phyloP scores from a whole-genome alignment of 2,888 invertebrate species.

The Agapostemon virescens region DNA sequence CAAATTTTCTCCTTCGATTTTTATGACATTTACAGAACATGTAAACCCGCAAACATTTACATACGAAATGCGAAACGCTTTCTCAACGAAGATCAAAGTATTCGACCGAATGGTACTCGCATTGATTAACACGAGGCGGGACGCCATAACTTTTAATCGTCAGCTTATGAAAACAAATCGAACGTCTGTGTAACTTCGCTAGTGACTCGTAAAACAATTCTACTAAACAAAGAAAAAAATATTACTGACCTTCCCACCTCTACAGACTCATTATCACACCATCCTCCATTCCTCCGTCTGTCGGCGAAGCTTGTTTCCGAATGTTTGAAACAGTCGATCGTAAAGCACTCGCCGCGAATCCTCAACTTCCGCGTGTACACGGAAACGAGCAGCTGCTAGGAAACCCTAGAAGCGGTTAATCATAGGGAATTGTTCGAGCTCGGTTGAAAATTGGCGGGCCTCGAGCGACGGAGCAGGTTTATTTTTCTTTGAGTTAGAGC shows the following conservation, averaged over 20 bases:
- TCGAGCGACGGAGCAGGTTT: conserved; percentile 29
- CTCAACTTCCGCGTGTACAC: neutral
- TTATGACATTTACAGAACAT: neutral
- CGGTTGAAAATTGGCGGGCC: conserved; percentile 2
- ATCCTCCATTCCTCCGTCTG: neutral
- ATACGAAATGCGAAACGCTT: too few species aligned
- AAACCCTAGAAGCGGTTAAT: conserved; percentile 5
- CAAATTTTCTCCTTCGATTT: neutral
- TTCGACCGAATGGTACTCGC: too few species aligned
- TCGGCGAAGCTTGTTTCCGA: neutral
- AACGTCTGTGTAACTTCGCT: too few species aligned
- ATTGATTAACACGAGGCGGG: too few species aligned
- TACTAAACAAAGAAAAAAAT: neutral
- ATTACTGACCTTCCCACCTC: conserved; percentile 22
- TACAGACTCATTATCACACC: conserved; percentile 16
- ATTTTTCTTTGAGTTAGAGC: conserved; percentile 48
- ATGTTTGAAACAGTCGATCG: neutral
- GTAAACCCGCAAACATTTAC: neutral
- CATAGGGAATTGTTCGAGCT: conserved; percentile 10
- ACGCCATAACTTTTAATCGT: too few species aligned
- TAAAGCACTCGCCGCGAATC: neutral
- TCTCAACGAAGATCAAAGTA: too few species aligned
- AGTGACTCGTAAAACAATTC: too few species aligned
- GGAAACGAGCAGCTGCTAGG: neutral
- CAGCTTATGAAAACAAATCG: too few species aligned